Evolutionary conservation across 2,888 invertebrate species (phyloP).

Genomic region (Pollenia angustigena): DNA sequence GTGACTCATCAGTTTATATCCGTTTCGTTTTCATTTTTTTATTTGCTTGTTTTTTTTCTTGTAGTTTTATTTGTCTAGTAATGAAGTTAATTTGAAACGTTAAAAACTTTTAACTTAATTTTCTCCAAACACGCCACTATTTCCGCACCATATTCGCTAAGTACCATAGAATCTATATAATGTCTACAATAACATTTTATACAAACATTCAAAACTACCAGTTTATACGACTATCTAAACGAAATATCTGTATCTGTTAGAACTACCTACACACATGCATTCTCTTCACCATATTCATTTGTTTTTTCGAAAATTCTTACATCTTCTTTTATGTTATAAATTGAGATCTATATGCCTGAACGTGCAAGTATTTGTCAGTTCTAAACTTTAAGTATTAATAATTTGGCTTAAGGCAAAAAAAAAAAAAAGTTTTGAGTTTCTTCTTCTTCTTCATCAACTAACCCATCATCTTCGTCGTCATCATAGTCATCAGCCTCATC

Average conservation of each 20-base stretch:
- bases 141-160: neutral
- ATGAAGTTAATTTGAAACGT: constrained; percentile 64
- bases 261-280: constrained; percentile 23
- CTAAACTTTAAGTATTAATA: constrained; percentile 59
- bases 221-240: constrained; percentile 8
- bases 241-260: neutral
- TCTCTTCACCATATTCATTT: neutral
- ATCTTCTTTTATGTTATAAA: constrained; percentile 39
- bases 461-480: constrained; percentile 36
- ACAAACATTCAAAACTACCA: constrained; percentile 35
- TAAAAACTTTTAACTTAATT: constrained; percentile 64
- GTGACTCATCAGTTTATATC: constrained; percentile 69
- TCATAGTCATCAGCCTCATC: constrained; percentile 49
- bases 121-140: constrained; percentile 64
- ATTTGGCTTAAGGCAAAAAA: constrained; percentile 58
- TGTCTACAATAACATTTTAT: constrained; percentile 1
- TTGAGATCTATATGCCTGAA: constrained; percentile 29
- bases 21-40: constrained; percentile 14
- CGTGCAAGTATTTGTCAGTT: constrained; percentile 57
- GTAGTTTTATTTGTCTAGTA: constrained; percentile 54
- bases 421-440: neutral
- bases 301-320: neutral
- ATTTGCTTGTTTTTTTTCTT: neutral
- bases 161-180: neutral
- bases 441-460: constrained; percentile 14